Base-by-base conservation (phyloP, 2,113 vertebrate genomes). In the Poecile atricapillus region DNA sequence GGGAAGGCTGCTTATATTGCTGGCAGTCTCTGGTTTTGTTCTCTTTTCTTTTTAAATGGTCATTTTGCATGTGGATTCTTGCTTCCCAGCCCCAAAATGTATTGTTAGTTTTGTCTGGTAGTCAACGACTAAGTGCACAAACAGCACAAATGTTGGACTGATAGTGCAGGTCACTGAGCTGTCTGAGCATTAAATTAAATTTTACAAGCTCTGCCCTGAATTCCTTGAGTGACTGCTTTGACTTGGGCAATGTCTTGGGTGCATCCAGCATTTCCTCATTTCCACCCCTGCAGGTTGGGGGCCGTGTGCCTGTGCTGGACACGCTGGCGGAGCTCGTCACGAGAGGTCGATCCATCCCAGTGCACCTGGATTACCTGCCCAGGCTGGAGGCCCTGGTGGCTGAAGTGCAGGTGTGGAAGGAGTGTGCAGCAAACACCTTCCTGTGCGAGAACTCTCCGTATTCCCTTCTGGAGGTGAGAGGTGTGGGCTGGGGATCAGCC, bases 341-440 rank as follows among this genome's bases (percentile, higher is more conserved):
- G 2, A 98, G 98, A 70, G 99, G 99, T 25, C 98, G 98, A 5
- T 97, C 98, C 67, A 98, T 99, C 93, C 99, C 99, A 0, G 99
- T 99, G 55, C 98, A 98, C 60, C 98, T 99, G 94, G 98, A 98
- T 43, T 97, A 99, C 49, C 92, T 99, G 90, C 98, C 98, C 5
- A 96, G 98, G 68, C 97, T 99, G 94, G 99, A 99, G 96, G 94
- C 97, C 21, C 88, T 99, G 75, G 98, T 99, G 87, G 94, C 97
- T 0, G 98, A 99, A 70, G 99, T 99, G 74, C 98, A 99, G 49
- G 97, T 97, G 0, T 99, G 99, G 99, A 99, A 98, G 95, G 98
- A 99, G 67, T 98, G 98, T 71, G 98, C 98, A 84, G 97, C 98
- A 11, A 96, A 97, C 89, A 98, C 98, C 0, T 99, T 99, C 82